Conservation (phyloP, 2,113 vertebrate genomes). For the Pseudorasbora parva region DNA sequence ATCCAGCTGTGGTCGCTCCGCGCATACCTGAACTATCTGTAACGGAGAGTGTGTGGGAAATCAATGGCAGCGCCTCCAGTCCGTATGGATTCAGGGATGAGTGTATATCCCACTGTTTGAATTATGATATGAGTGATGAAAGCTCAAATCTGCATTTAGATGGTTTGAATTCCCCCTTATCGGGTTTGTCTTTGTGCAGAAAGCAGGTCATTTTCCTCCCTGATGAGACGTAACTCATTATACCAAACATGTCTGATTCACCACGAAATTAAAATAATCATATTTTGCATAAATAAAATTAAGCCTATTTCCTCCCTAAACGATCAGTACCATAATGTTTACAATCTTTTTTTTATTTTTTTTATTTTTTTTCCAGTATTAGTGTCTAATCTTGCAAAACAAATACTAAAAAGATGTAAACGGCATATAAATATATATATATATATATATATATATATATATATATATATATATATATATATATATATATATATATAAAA, state of each 20-base stretch:
- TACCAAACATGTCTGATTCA: background rate
- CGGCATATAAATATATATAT: background rate
- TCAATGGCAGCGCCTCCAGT: constrained; percentile 14
- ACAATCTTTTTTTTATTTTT: too few relatives aligned
- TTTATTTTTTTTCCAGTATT: too few relatives aligned
- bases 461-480: too few relatives aligned
- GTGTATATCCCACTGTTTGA: constrained; percentile 36
- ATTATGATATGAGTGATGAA: constrained; percentile 53
- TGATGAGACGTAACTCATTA: constrained; percentile 18
- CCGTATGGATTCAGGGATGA: constrained; percentile 1
- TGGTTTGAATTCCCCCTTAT: constrained; percentile 61
- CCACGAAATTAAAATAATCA: background rate
- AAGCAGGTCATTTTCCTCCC: constrained; percentile 17
- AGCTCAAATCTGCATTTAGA: constrained; percentile 72
- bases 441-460: too few relatives aligned
- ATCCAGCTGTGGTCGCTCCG: background rate
- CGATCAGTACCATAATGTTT: background rate
- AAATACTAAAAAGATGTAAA: background rate
- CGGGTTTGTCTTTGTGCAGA: constrained; percentile 41
- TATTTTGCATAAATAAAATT: background rate
- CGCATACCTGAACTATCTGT: background rate
- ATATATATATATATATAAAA: too few relatives aligned
- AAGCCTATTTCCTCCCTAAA: background rate
- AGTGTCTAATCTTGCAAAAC: background rate
- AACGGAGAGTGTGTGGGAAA: background rate